These are phyloP conservation scores for Hyles lineata DNA, from an alignment of 2,888 invertebrate species.

Conservation along the genomic window DNA sequence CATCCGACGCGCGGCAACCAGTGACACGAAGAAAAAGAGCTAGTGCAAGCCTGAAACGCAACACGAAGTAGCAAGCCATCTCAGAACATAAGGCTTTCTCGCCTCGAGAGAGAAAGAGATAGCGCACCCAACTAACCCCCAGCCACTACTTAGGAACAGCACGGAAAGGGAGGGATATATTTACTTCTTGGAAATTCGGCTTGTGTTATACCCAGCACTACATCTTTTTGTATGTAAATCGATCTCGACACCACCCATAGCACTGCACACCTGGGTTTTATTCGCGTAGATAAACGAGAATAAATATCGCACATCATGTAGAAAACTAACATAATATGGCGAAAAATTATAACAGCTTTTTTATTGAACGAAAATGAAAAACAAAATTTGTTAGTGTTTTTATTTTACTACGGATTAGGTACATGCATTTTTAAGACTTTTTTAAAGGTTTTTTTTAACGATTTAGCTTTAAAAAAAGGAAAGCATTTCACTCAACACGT, in stretches of 20 bases:
- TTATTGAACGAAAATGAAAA: no score
- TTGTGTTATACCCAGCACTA: not conserved
- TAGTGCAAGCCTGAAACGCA: not conserved
- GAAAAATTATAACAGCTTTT: no score
- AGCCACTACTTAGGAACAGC: slow-evolving; percentile 13
- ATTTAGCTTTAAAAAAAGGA: not conserved
- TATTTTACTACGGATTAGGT: no score
- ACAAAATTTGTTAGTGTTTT: no score
- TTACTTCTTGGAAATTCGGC: slow-evolving; percentile 17
- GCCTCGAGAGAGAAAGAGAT: slow-evolving; percentile 11
- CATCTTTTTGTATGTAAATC: slow-evolving; percentile 2
- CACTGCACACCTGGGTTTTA: not conserved
- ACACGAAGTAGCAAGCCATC: not conserved
- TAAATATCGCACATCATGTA: no score
- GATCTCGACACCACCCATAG: not conserved
- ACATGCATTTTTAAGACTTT: not conserved
- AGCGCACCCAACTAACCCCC: not conserved
- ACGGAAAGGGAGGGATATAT: slow-evolving; percentile 17
- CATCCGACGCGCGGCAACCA: slow-evolving; percentile 11
- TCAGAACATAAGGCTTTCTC: not conserved
- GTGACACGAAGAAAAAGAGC: slow-evolving; percentile 22
- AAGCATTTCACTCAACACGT: slow-evolving; percentile 26
- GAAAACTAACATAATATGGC: no score
- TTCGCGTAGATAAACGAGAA: not conserved
- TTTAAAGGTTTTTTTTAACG: not conserved